Conservation (phyloP, 2,888 invertebrate species). For the Caenorhabditis doughertyi region DNA sequence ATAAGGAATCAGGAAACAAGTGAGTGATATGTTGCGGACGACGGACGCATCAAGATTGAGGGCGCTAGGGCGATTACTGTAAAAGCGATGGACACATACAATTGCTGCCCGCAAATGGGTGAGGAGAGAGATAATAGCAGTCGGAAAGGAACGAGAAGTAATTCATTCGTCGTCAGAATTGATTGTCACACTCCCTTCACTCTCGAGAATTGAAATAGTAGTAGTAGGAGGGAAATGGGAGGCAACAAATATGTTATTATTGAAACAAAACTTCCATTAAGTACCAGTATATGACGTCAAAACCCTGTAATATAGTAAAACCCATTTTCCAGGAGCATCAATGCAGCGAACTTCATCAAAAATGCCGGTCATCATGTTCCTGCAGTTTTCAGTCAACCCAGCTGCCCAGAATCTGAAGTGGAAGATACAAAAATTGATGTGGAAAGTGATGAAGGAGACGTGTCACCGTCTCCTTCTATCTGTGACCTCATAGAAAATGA, state of each 20-base stretch:
- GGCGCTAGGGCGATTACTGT: constrained; percentile 46
- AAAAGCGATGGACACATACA: constrained; percentile 35
- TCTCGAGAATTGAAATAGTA: too few relatives aligned
- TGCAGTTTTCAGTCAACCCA: background rate
- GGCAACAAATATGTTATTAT: too few relatives aligned
- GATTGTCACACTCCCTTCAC: constrained; percentile 28
- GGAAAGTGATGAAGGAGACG: constrained; percentile 52
- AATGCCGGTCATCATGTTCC: background rate
- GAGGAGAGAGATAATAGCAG: constrained; percentile 25
- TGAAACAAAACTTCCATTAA: too few relatives aligned
- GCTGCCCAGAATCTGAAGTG: background rate
- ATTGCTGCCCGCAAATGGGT: constrained; percentile 43
- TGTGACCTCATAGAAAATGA: constrained; percentile 52
- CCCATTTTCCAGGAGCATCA: constrained; percentile 39
- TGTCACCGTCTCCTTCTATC: constrained; percentile 49
- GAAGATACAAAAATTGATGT: constrained; percentile 56
- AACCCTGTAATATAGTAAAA: background rate
- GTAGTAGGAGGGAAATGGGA: too few relatives aligned
- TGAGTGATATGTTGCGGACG: constrained; percentile 38
- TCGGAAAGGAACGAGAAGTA: constrained; percentile 23
- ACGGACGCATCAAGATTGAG: constrained; percentile 23
- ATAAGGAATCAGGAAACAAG: background rate
- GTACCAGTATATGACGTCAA: too few relatives aligned
- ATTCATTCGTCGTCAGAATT: constrained; percentile 41
- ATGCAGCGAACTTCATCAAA: constrained; percentile 22